Evolutionary conservation across 2,888 invertebrate genomes (phyloP), one percentile per base, ranked within the genome.

Genomic region (Caenorhabditis sp.): DNA sequence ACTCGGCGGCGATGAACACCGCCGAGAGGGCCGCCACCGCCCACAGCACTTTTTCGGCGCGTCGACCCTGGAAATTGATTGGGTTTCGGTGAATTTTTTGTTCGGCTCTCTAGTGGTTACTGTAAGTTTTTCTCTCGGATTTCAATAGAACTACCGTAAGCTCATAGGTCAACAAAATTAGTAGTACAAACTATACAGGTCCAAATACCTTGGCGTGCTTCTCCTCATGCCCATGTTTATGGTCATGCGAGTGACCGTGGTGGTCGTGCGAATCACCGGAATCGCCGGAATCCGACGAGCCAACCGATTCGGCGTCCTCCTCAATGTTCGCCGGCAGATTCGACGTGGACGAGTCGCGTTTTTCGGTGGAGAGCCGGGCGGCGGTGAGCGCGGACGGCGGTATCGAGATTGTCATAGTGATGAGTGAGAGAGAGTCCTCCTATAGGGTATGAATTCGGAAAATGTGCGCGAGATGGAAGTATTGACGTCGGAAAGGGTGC

Each of bases 41-140:
- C 82, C 83, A 82, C 27, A 86, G 76, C 20, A 84, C 79, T 37
- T 79, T 74, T 71, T 86, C 86, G 2, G 86, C 81, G 2, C 82
- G 77, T 11, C 77, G 76, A 45, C 81, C 77, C 86, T 86, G 78
- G 24, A 83, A 79, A 37, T 15, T 9, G 15, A 15, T 43, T 22
- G 13, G 13, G 41, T 13, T 43, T 15, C 13, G 5, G n/a, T 50
- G n/a, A 46, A 46, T n/a, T n/a, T n/a, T n/a, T n/a, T n/a, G n/a
- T n/a, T n/a, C n/a, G n/a, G n/a, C n/a, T n/a, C n/a, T n/a, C n/a
- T n/a, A n/a, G n/a, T n/a, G n/a, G n/a, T n/a, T n/a, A n/a, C n/a
- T n/a, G n/a, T n/a, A n/a, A n/a, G n/a, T n/a, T n/a, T n/a, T n/a
- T n/a, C n/a, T n/a, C n/a, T n/a, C n/a, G n/a, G n/a, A n/a, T n/a